These are phyloP conservation scores for Brachionus angularis DNA, from an alignment of 1,140 invertebrate genomes.

Conservation along the genomic window DNA sequence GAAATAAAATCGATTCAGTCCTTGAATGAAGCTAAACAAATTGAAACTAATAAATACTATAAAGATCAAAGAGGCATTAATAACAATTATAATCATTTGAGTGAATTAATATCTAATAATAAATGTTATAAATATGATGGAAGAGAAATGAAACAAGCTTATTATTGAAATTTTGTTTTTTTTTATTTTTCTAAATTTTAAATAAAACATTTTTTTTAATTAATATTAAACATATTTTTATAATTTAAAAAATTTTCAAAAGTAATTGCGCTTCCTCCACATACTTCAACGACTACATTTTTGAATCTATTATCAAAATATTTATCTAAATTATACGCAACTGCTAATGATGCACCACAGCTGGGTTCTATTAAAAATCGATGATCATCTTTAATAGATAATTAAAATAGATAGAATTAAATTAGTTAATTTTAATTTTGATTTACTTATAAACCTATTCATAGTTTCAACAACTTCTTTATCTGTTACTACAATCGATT, in stretches of 20 bases:
- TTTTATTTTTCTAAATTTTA: too few relatives aligned
- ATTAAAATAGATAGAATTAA: neutral
- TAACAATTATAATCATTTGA: too few relatives aligned
- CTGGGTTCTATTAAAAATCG: conserved; percentile 60
- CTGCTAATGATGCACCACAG: conserved; percentile 60
- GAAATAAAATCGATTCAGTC: too few relatives aligned
- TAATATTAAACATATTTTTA: too few relatives aligned
- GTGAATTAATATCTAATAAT: neutral
- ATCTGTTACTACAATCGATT: conserved; percentile 59
- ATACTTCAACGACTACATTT: conserved; percentile 60
- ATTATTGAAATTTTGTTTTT: conserved; percentile 20
- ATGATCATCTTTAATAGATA: conserved; percentile 52
- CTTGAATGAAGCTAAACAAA: too few relatives aligned
- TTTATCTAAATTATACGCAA: conserved; percentile 52
- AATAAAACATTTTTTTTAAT: too few relatives aligned
- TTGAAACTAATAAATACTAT: too few relatives aligned
- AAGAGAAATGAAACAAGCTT: conserved; percentile 38
- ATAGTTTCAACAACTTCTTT: conserved; percentile 60
- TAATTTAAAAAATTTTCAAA: conserved; percentile 54
- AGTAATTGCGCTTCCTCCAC: conserved; percentile 60
- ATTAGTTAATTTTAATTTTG: neutral
- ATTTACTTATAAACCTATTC: conserved; percentile 56
- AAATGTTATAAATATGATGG: conserved; percentile 19
- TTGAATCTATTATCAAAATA: conserved; percentile 45
- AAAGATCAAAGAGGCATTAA: too few relatives aligned